Base-by-base conservation (phyloP, 1,140 invertebrate species). In the Pseudobourletiella spinata region DNA sequence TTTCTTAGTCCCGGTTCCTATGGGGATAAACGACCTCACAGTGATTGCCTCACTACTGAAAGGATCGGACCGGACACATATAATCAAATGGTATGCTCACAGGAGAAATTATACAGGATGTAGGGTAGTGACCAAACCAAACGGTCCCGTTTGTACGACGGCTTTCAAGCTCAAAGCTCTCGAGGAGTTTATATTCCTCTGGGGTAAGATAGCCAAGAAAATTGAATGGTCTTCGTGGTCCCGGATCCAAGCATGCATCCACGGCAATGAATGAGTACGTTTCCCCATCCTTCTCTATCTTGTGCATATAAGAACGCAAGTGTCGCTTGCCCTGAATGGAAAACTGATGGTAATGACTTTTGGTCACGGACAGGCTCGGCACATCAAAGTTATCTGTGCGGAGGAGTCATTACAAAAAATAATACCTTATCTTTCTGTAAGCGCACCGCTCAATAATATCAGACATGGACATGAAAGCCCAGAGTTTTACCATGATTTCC, bases 401-500 rank as follows among this genome's bases (percentile, higher is more conserved):
- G 61, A 63, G n/a, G 32, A 39, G n/a, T n/a, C n/a, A n/a, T n/a
- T n/a, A n/a, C n/a, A n/a, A n/a, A n/a, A n/a, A n/a, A n/a, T n/a
- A n/a, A n/a, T n/a, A n/a, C n/a, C n/a, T n/a, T n/a, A n/a, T n/a
- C n/a, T n/a, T n/a, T n/a, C n/a, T n/a, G n/a, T n/a, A n/a, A n/a
- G n/a, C n/a, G n/a, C n/a, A n/a, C n/a, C n/a, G n/a, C n/a, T n/a
- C n/a, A n/a, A n/a, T n/a, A n/a, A n/a, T n/a, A n/a, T n/a, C n/a
- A n/a, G n/a, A n/a, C n/a, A n/a, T n/a, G n/a, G n/a, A n/a, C n/a
- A n/a, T n/a, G n/a, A n/a, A n/a, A n/a, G n/a, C n/a, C n/a, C n/a
- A n/a, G n/a, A n/a, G n/a, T n/a, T 69, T 74, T 79, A 93, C 91
- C 92, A 84, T 96, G 93, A 81, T 96, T 96, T 74, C 93, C 93